phyloP scores from a whole-genome alignment of 2,888 invertebrate species.

The Heteromurus nitidus region DNA sequence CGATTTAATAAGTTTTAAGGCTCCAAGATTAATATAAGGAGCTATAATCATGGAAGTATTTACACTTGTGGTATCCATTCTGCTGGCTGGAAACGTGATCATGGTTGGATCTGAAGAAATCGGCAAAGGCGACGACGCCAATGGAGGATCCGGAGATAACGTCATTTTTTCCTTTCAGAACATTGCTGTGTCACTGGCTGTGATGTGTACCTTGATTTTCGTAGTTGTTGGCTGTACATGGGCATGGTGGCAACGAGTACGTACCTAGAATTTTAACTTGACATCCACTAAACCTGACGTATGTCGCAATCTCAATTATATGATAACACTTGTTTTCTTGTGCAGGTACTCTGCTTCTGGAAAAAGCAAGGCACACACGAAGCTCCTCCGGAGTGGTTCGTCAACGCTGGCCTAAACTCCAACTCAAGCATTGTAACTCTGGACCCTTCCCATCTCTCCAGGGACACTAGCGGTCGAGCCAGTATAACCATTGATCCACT shows the following conservation, averaged over 20 bases:
- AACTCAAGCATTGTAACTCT: constrained; percentile 12
- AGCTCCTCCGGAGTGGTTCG: constrained; percentile 38
- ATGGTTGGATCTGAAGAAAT: not conserved
- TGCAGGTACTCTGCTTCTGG: constrained; percentile 24
- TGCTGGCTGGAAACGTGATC: not conserved
- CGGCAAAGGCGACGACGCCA: not conserved
- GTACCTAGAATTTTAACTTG: too few relatives aligned
- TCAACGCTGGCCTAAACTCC: not conserved
- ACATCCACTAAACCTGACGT: too few relatives aligned
- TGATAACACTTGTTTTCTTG: too few relatives aligned
- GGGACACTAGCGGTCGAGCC: not conserved
- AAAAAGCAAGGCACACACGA: constrained; percentile 24
- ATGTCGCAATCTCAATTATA: too few relatives aligned
- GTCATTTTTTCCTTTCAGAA: not conserved
- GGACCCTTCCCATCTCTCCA: constrained; percentile 13
- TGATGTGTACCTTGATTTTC: constrained; percentile 30
- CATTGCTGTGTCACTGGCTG: constrained; percentile 27
- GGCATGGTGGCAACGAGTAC: constrained; percentile 60
- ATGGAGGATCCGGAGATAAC: not conserved
- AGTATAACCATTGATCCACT: constrained; percentile 48
- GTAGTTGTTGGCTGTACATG: constrained; percentile 51
- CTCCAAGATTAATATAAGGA: too few relatives aligned
- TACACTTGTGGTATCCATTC: not conserved
- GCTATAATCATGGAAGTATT: not conserved
- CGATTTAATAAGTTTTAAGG: too few relatives aligned